Evolutionary conservation across 2,113 vertebrate species (phyloP).

Genomic region (Chionomys nivalis): DNA sequence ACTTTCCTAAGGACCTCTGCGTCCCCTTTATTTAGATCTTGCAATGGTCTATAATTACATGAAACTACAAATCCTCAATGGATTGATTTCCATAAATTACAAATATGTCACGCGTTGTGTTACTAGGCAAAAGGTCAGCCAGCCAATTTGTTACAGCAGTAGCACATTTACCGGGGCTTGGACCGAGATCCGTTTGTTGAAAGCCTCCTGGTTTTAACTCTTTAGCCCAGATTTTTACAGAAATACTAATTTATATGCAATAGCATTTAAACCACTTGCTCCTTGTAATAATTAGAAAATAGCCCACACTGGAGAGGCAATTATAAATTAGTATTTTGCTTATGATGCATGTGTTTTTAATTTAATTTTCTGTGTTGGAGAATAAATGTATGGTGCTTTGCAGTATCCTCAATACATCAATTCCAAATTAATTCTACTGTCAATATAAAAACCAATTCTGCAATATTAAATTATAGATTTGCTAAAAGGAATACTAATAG

Average conservation of each 20-base stretch:
- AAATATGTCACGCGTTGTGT: slow-evolving; percentile 78
- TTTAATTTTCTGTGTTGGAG: slow-evolving; percentile 30
- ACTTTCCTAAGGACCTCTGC: slow-evolving; percentile 78
- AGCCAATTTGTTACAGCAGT: slow-evolving; percentile 77
- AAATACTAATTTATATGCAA: slow-evolving; percentile 57
- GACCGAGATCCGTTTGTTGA: slow-evolving; percentile 69
- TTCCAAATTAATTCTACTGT: slow-evolving; percentile 58
- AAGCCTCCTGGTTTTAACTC: slow-evolving; percentile 66
- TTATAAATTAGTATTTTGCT: slow-evolving; percentile 41
- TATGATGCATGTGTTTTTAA: slow-evolving; percentile 49
- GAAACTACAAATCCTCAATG: slow-evolving; percentile 79
- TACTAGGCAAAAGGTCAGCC: slow-evolving; percentile 82
- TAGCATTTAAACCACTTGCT: slow-evolving; percentile 55
- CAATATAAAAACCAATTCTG: slow-evolving; percentile 46
- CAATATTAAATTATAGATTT: slow-evolving; percentile 31
- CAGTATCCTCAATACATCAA: slow-evolving; percentile 39
- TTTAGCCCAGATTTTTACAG: slow-evolving; percentile 52
- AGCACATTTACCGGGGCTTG: slow-evolving; percentile 69
- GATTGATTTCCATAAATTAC: slow-evolving; percentile 84
- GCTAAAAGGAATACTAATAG: slow-evolving; percentile 56
- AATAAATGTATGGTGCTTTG: slow-evolving; percentile 42
- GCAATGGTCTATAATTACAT: slow-evolving; percentile 79
- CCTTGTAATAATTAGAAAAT: slow-evolving; percentile 30
- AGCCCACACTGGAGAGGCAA: background rate
- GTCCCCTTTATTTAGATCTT: slow-evolving; percentile 84